Evolutionary conservation across 2,888 invertebrate species (phyloP).

Genomic region (Tetranychus piercei): DNA sequence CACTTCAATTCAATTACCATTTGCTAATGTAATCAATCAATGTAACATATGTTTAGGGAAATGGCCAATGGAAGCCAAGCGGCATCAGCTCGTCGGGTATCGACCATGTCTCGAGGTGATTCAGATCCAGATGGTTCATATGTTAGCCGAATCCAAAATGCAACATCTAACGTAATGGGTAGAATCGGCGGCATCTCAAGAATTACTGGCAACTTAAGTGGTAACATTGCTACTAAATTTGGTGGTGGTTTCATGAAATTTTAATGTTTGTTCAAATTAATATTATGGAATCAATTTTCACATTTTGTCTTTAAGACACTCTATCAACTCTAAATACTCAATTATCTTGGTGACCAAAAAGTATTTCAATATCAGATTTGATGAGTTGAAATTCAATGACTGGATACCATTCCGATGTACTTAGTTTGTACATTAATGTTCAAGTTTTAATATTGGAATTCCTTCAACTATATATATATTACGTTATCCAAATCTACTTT

Average conservation of each 20-base stretch:
- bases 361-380: no score
- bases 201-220: constrained; percentile 73
- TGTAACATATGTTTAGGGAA: background rate
- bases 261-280: constrained; percentile 12
- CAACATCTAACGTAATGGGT: constrained; percentile 66
- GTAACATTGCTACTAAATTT: constrained; percentile 69
- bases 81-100: background rate
- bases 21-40: background rate
- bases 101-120: background rate
- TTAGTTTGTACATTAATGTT: no score
- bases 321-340: no score
- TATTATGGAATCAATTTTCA: no score
- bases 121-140: constrained; percentile 2
- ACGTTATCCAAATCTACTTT: no score
- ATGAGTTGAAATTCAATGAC: no score
- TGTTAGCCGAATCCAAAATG: constrained; percentile 49
- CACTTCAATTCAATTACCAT: background rate
- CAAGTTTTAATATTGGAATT: no score
- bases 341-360: no score
- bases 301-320: no score
- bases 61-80: background rate
- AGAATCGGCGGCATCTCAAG: constrained; percentile 32
- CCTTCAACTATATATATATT: no score
- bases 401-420: no score
- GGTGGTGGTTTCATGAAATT: constrained; percentile 40